phyloP scores from a whole-genome alignment of 2,797 vertebrate species.

The Petrocephalus schoutedeni region DNA sequence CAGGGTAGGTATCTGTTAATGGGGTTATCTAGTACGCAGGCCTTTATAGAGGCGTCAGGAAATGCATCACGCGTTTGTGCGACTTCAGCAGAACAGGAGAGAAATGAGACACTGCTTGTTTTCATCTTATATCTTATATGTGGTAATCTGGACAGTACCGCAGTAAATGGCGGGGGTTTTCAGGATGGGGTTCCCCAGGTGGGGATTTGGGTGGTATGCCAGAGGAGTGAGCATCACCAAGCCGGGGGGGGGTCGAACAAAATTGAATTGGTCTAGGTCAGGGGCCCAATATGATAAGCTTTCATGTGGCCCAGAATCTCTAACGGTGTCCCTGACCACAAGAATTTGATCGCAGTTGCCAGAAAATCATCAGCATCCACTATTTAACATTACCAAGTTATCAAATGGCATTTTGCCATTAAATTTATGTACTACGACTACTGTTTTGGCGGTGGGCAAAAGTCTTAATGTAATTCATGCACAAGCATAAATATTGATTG shows the following conservation, averaged over 20 bases:
- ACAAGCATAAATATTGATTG: not conserved
- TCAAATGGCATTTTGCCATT: not conserved
- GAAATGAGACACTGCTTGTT: not conserved
- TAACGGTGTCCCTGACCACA: not conserved
- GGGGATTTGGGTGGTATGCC: not conserved
- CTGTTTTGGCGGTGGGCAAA: not conserved
- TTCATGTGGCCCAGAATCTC: too few relatives aligned
- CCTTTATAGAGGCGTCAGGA: not conserved
- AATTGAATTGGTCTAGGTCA: not conserved
- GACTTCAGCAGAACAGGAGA: not conserved
- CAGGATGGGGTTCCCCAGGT: not conserved
- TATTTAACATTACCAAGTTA: not conserved
- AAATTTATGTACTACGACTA: not conserved
- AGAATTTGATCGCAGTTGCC: not conserved
- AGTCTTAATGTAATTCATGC: not conserved
- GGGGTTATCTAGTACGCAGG: not conserved
- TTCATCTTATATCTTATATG: not conserved
- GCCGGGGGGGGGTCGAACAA: not conserved
- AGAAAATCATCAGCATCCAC: not conserved
- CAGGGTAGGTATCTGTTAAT: not conserved
- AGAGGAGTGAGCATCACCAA: not conserved
- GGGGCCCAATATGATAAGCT: not conserved
- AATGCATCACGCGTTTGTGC: not conserved
- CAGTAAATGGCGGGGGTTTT: not conserved
- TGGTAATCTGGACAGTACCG: not conserved